These are phyloP conservation scores for Plebejus melissa DNA, from an alignment of 2,888 invertebrate genomes.

Conservation along the genomic window DNA sequence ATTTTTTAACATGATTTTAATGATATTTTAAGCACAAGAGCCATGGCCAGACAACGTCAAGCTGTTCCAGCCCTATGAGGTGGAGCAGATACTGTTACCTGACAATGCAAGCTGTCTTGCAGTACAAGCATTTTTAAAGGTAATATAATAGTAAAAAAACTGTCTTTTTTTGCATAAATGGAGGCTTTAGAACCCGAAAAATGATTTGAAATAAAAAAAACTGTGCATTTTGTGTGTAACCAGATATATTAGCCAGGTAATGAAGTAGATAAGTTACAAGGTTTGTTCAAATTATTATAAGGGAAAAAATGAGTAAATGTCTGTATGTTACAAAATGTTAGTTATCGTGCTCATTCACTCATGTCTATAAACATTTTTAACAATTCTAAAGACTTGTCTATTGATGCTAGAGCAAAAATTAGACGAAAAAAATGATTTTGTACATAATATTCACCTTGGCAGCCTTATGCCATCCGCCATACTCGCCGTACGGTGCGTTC, in stretches of 20 bases:
- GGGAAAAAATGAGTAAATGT: too few species aligned
- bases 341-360: too few species aligned
- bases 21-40: constrained; percentile 82
- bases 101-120: constrained; percentile 97
- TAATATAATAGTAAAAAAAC: constrained; percentile 36
- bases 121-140: constrained; percentile 93
- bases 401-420: too few species aligned
- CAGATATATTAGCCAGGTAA: too few species aligned
- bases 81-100: constrained; percentile 94
- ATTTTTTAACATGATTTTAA: background rate
- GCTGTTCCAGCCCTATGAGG: constrained; percentile 93
- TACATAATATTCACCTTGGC: constrained; percentile 81
- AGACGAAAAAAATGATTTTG: background rate
- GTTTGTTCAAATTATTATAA: too few species aligned
- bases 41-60: constrained; percentile 94
- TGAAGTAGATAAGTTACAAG: too few species aligned
- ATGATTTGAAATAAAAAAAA: too few species aligned
- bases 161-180: too few species aligned
- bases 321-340: too few species aligned
- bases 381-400: background rate
- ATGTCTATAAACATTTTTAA: too few species aligned
- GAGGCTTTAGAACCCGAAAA: too few species aligned
- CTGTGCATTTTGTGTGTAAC: too few species aligned
- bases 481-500: constrained; percentile 93
- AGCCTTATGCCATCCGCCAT: constrained; percentile 98